These are phyloP conservation scores for Drosophila persimilis DNA, from an alignment of 1,140 invertebrate species.

Conservation along the genomic window DNA sequence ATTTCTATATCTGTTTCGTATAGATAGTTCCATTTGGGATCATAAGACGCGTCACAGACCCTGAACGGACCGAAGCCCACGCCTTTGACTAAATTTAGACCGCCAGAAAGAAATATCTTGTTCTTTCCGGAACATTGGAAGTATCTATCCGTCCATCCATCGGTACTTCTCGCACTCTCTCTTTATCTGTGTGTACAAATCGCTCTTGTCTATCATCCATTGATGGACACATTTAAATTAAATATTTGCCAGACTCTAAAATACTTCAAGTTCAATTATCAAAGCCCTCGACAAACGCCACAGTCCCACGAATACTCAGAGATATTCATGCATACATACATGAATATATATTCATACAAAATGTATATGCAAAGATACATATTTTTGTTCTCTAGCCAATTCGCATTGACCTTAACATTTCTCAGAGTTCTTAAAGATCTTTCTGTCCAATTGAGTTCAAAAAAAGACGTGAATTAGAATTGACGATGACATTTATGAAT, in stretches of 20 bases:
- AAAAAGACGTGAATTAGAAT: constrained; percentile 54
- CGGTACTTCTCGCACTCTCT: constrained; percentile 24
- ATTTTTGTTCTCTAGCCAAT: constrained; percentile 49
- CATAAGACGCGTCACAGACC: constrained; percentile 63
- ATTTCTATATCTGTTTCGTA: constrained; percentile 15
- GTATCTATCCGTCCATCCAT: neutral
- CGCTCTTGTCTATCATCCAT: constrained; percentile 10
- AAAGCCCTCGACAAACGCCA: constrained; percentile 22
- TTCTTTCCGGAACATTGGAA: constrained; percentile 53
- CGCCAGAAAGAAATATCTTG: constrained; percentile 38
- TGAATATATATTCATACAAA: constrained; percentile 3
- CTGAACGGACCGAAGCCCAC: constrained; percentile 53
- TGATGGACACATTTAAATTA: constrained; percentile 50
- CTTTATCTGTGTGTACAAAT: constrained; percentile 1
- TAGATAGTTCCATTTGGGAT: constrained; percentile 61
- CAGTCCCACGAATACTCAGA: constrained; percentile 25
- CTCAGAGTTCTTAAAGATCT: constrained; percentile 40
- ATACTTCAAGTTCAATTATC: constrained; percentile 27
- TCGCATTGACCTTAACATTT: constrained; percentile 71
- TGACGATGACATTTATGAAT: constrained; percentile 77
- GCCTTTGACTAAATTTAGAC: constrained; percentile 71
- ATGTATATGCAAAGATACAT: too few relatives aligned
- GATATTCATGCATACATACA: constrained; percentile 7
- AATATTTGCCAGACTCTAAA: constrained; percentile 35
- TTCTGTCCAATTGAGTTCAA: constrained; percentile 61